These are phyloP conservation scores for Ptychoptera contaminata DNA, from an alignment of 2,888 invertebrate species.

Conservation along the genomic window DNA sequence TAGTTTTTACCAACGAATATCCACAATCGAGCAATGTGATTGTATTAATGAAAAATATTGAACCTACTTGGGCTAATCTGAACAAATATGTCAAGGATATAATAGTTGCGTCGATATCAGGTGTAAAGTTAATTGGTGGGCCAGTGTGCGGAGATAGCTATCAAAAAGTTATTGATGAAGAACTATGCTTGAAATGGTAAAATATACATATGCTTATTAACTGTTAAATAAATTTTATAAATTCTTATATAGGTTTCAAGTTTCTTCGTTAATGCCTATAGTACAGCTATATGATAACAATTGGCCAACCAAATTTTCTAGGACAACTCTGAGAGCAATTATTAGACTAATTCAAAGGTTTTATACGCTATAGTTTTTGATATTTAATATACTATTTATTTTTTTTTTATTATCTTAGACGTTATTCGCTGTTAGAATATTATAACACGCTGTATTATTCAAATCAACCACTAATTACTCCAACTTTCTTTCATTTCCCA, in stretches of 20 bases:
- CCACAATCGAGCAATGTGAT: no score
- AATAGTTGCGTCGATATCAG: not conserved
- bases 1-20: no score
- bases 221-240: not conserved
- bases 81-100: not conserved
- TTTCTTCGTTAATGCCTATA: no score
- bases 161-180: not conserved
- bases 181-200: not conserved
- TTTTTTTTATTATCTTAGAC: not conserved
- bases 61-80: not conserved
- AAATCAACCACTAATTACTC: not conserved
- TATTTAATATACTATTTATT: not conserved
- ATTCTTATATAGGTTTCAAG: not conserved
- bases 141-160: not conserved
- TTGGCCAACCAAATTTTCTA: no score
- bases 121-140: not conserved
- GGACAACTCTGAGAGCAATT: no score
- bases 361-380: not conserved
- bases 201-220: no score
- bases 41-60: not conserved
- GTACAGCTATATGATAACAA: no score
- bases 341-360: not conserved
- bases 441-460: not conserved
- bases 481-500: not conserved
- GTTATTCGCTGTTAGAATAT: conserved; percentile 4